phyloP scores from a whole-genome alignment of 2,888 invertebrate genomes.

The Dasysyrphus tricinctus region DNA sequence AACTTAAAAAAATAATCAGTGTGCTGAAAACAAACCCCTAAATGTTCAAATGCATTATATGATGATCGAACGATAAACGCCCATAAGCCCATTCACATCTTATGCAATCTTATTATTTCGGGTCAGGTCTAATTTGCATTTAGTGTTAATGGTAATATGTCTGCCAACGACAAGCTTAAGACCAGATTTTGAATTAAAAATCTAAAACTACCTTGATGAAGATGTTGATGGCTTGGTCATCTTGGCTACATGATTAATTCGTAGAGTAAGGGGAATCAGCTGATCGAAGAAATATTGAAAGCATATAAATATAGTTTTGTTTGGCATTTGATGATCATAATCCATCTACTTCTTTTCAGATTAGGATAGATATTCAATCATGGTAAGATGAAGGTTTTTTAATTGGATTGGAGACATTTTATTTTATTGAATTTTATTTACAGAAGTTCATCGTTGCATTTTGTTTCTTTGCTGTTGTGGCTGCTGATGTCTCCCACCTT shows the following conservation, averaged over 20 bases:
- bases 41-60: not conserved
- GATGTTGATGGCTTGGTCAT: not conserved
- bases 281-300: conserved; percentile 4
- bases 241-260: not conserved
- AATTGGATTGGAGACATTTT: too few species aligned
- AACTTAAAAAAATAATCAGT: not conserved
- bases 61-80: too few species aligned
- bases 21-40: not conserved
- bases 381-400: conserved; percentile 15
- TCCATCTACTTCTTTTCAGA: conserved; percentile 29
- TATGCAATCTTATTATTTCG: conserved; percentile 20
- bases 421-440: not conserved
- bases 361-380: conserved; percentile 32
- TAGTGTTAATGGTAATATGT: conserved; percentile 17
- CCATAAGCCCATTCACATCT: not conserved
- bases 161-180: not conserved
- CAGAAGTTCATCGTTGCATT: conserved; percentile 71
- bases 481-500: conserved; percentile 75
- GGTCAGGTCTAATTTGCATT: conserved; percentile 14
- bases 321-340: conserved; percentile 42
- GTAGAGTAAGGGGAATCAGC: not conserved
- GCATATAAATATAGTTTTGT: conserved; percentile 50
- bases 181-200: not conserved
- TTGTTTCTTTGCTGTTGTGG: conserved; percentile 66
- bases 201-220: too few species aligned